phyloP scores from a whole-genome alignment of 1,140 invertebrate genomes.

The Anoplolepis gracilipes region DNA sequence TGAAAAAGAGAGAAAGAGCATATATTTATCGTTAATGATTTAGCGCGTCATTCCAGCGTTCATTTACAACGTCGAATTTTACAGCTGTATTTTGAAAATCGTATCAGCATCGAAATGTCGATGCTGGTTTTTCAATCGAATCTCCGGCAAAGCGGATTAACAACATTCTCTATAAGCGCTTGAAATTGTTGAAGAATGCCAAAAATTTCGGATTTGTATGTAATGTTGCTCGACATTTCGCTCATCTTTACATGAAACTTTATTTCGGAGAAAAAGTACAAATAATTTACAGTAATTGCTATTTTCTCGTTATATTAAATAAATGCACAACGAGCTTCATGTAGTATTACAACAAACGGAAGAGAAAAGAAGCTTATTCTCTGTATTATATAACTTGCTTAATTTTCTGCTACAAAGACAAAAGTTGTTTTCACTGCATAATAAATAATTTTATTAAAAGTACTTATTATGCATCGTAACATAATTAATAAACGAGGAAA shows the following conservation, averaged over 20 bases:
- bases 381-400: neutral
- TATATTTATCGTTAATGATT: conserved; percentile 35
- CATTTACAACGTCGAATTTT: conserved; percentile 28
- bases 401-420: neutral
- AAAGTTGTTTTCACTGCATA: neutral
- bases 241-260: neutral
- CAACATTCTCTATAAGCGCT: neutral
- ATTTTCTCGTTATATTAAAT: conserved; percentile 8
- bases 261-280: neutral
- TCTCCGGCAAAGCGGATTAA: conserved; percentile 30
- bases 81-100: conserved; percentile 21
- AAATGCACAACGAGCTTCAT: too few species aligned
- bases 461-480: neutral
- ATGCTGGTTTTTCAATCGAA: conserved; percentile 38
- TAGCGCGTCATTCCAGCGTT: conserved; percentile 33
- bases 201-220: conserved; percentile 1
- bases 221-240: neutral
- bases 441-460: neutral
- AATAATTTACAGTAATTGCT: conserved; percentile 15
- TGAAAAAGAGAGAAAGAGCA: neutral
- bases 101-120: conserved; percentile 23
- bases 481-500: neutral
- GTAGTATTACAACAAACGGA: neutral
- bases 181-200: conserved; percentile 34
- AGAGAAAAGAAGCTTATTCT: neutral